Base-by-base conservation (phyloP, 1,140 invertebrate genomes). In the Venturia canescens region DNA sequence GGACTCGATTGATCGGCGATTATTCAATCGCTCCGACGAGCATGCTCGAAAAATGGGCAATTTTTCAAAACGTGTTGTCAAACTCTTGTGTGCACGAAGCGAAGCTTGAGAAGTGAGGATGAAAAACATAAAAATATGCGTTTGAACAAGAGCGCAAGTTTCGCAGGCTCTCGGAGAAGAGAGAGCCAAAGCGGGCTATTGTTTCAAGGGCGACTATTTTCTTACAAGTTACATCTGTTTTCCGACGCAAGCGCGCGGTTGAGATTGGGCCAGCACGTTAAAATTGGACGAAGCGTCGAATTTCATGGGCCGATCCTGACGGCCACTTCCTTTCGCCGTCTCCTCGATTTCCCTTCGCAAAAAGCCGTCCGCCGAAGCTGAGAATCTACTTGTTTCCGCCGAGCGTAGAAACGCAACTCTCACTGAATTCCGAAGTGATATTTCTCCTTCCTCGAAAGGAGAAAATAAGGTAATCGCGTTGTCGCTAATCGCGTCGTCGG, bases 181-280 rank as follows among this genome's bases (percentile, higher is more conserved):
- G 26, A 67, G 79, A 80, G 69, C 74, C 77, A 11, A 53, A 44
- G 26, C 3, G 34, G 57, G 26, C 50, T 81, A 81, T 82, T 82
- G 78, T 82, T 82, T 82, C 74, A 71, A 44, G 13, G 1, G 38
- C 78, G 27, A 21, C 31, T 38, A 74, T 74, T 77, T 79, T 78
- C 44, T 82, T 82, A 80, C 72, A 48, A 71, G 50, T 78, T 78
- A 57, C 81, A 82, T 78, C 81, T 82, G 81, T 27, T 71, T 79
- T 69, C 23, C 34, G 29, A 34, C n/a, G 2, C 29, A 21, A 77
- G 29, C 15, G 13, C 21, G 18, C n/a, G 13, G 66, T 29, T 23
- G 4, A 34, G 16, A 27, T 29, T 6, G n/a, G n/a, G n/a, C 66
- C 2, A 69, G 13, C n/a, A 11, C 31, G 66, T 7, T 18, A 34